Conservation (phyloP, 2,888 invertebrate species). For the Epistrophe eligans region DNA sequence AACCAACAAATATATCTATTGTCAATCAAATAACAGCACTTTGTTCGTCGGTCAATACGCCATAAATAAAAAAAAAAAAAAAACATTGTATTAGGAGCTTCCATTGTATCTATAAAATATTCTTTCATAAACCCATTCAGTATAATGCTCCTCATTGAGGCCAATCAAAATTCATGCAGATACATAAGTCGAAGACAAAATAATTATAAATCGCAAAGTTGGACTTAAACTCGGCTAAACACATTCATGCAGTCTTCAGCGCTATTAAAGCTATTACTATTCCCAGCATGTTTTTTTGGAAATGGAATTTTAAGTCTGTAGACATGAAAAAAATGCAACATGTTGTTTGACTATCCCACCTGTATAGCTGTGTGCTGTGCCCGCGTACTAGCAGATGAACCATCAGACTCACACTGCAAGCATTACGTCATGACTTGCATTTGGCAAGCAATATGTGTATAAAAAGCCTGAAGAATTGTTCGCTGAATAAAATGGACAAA, state of each 20-base stretch:
- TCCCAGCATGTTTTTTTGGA: slow-evolving; percentile 53
- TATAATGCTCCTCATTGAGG: slow-evolving; percentile 2
- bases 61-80: neutral
- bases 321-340: slow-evolving; percentile 56
- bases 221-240: slow-evolving; percentile 37
- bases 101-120: neutral
- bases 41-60: slow-evolving; percentile 43
- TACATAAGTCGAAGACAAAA: slow-evolving; percentile 31
- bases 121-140: slow-evolving; percentile 13
- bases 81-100: neutral
- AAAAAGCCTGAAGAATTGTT: slow-evolving; percentile 38
- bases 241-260: slow-evolving; percentile 39
- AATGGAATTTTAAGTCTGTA: slow-evolving; percentile 39
- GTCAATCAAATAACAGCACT: slow-evolving; percentile 55
- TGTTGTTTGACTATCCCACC: slow-evolving; percentile 42
- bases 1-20: slow-evolving; percentile 12
- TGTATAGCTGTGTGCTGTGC: neutral
- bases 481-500: slow-evolving; percentile 12
- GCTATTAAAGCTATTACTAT: slow-evolving; percentile 42
- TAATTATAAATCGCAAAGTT: slow-evolving; percentile 39
- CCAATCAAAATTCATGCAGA: slow-evolving; percentile 33
- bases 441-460: slow-evolving; percentile 16
- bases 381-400: neutral
- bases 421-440: slow-evolving; percentile 60
- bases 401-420: slow-evolving; percentile 46